A percentile compares a stretch with the other conserved stretches of the same genome.
Evolutionary conservation across 2,888 invertebrate genomes (phyloP).

Genomic region (Agriotes lineatus): DNA sequence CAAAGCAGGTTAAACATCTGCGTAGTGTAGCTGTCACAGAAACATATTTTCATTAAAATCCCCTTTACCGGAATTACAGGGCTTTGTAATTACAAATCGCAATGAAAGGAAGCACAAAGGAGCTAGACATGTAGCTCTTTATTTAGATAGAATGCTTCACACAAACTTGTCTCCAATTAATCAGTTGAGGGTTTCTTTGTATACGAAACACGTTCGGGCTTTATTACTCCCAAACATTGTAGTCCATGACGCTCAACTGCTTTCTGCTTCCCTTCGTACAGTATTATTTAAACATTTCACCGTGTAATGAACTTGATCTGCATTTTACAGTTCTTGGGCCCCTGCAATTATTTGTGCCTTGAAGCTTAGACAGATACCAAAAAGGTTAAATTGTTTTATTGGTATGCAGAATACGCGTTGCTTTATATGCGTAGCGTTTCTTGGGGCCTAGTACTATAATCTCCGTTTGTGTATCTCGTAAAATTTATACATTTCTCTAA

Average conservation of each 20-base stretch:
- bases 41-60: constrained; percentile 1
- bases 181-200: constrained; percentile 41
- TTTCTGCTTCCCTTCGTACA: constrained; percentile 35
- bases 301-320: constrained; percentile 43
- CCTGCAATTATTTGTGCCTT: constrained; percentile 31
- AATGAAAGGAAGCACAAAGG: constrained; percentile 29
- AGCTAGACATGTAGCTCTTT: constrained; percentile 27
- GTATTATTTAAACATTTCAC: constrained; percentile 42
- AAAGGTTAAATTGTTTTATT: constrained; percentile 38
- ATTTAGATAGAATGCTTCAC: constrained; percentile 37
- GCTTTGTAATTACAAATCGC: constrained; percentile 28
- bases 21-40: neutral
- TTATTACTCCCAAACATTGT: constrained; percentile 42
- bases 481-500: too few species aligned
- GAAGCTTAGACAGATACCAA: constrained; percentile 27
- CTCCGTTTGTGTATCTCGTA: neutral
- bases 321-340: constrained; percentile 38
- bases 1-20: neutral
- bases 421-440: constrained; percentile 18
- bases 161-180: constrained; percentile 42
- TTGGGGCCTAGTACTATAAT: neutral
- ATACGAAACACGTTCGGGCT: constrained; percentile 43
- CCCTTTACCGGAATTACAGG: neutral
- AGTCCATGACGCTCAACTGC: constrained; percentile 36
- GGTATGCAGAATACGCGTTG: constrained; percentile 29